Evolutionary conservation across 2,797 vertebrate species (phyloP).

Genomic region (Serranus cabrilla): DNA sequence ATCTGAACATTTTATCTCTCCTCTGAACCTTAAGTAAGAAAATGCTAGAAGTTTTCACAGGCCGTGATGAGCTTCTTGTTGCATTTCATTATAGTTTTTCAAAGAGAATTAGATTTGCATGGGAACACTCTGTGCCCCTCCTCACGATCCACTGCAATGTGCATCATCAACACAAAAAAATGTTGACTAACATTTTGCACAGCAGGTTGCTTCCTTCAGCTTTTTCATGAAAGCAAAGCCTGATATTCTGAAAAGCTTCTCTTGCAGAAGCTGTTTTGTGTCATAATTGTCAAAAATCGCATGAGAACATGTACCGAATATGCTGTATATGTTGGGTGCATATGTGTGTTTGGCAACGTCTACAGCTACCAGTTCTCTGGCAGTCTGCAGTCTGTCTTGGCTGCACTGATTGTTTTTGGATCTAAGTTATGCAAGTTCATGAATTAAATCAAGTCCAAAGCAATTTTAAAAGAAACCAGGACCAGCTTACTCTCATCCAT

Average conservation of each 20-base stretch:
- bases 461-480: slow-evolving; percentile 45
- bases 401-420: slow-evolving; percentile 41
- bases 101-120: slow-evolving; percentile 38
- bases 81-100: slow-evolving; percentile 1
- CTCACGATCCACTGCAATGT: slow-evolving; percentile 10
- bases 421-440: slow-evolving; percentile 57
- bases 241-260: background rate
- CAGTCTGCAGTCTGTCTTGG: slow-evolving; percentile 43
- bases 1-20: background rate
- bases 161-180: slow-evolving; percentile 30
- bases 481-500: slow-evolving; percentile 45
- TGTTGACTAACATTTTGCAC: slow-evolving; percentile 18
- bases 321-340: slow-evolving; percentile 1
- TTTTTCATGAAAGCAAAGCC: background rate
- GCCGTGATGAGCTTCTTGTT: slow-evolving; percentile 16
- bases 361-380: slow-evolving; percentile 25
- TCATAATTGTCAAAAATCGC: slow-evolving; percentile 2
- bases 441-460: slow-evolving; percentile 57
- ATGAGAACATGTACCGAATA: background rate
- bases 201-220: background rate
- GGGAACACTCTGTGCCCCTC: slow-evolving; percentile 27
- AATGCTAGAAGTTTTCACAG: slow-evolving; percentile 11
- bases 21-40: background rate
- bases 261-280: background rate
- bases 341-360: slow-evolving; percentile 4